These are phyloP conservation scores for Mormoops blainvillei DNA, from an alignment of 2,113 vertebrate species.

Conservation along the genomic window DNA sequence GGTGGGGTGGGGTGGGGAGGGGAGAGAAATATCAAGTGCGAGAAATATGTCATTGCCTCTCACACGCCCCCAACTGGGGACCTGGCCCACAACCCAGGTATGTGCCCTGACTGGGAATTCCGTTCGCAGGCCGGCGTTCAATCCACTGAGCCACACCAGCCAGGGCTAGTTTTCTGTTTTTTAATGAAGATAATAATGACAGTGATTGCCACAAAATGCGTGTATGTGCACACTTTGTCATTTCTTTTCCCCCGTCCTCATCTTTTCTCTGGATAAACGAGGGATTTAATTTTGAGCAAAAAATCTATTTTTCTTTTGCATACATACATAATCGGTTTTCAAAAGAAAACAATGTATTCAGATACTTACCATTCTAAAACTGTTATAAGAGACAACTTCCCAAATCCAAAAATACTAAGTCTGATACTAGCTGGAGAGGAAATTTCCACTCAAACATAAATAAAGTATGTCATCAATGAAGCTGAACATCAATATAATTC, in stretches of 20 bases:
- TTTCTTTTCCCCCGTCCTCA: not conserved
- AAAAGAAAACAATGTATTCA: constrained; percentile 19
- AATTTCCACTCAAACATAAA: constrained; percentile 73
- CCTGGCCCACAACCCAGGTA: too few relatives aligned
- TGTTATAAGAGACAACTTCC: not conserved
- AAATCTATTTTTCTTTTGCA: not conserved
- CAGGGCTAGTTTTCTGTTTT: not conserved
- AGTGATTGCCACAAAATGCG: constrained; percentile 2
- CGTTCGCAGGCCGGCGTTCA: too few relatives aligned
- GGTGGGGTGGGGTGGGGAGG: too few relatives aligned
- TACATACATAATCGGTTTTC: not conserved
- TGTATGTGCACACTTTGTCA: not conserved
- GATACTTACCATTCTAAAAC: not conserved
- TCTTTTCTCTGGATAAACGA: not conserved
- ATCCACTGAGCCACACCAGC: too few relatives aligned
- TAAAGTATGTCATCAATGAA: constrained; percentile 53
- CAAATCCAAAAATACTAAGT: not conserved
- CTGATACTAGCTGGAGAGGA: constrained; percentile 43
- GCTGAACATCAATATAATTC: constrained; percentile 33
- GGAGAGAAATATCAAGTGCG: too few relatives aligned
- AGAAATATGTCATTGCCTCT: too few relatives aligned
- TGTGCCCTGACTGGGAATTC: too few relatives aligned
- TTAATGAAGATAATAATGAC: not conserved
- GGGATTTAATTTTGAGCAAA: not conserved
- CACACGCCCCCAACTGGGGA: too few relatives aligned